Conservation (phyloP, 1,140 invertebrate species). For the Microvelia longipes region DNA sequence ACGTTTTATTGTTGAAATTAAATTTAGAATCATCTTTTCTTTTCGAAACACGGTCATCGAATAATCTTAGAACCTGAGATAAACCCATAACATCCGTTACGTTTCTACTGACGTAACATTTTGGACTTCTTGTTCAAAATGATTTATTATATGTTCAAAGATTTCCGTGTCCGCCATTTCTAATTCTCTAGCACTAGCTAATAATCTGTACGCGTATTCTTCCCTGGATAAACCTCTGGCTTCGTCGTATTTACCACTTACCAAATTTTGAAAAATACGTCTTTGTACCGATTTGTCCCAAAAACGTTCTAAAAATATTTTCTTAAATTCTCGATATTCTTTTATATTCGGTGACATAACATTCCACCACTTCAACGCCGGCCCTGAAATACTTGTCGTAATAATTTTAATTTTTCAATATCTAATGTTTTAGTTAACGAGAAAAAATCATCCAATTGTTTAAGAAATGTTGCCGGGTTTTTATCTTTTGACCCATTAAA, state of each 20-base stretch:
- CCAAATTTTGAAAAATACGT: background rate
- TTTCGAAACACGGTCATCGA: background rate
- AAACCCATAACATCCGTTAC: background rate
- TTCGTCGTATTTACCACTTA: background rate
- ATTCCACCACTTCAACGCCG: background rate
- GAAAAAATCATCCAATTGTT: background rate
- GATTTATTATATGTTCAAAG: background rate
- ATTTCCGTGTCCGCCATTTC: background rate
- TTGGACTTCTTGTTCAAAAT: background rate
- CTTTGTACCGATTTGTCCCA: background rate
- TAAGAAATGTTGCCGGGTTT: background rate
- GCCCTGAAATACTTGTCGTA: background rate
- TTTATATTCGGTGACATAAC: background rate
- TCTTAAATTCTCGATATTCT: background rate
- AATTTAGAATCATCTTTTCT: background rate
- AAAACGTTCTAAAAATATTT: background rate
- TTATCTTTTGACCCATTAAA: background rate
- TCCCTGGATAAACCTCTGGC: background rate
- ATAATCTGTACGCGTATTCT: background rate
- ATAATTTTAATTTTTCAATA: background rate
- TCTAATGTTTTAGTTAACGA: background rate
- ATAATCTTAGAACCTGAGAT: background rate
- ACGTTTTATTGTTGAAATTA: too few relatives aligned
- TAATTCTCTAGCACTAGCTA: background rate
- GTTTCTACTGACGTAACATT: background rate